Base-by-base conservation (phyloP, 2,113 vertebrate species). In the Nothobranchius kuhntae region DNA sequence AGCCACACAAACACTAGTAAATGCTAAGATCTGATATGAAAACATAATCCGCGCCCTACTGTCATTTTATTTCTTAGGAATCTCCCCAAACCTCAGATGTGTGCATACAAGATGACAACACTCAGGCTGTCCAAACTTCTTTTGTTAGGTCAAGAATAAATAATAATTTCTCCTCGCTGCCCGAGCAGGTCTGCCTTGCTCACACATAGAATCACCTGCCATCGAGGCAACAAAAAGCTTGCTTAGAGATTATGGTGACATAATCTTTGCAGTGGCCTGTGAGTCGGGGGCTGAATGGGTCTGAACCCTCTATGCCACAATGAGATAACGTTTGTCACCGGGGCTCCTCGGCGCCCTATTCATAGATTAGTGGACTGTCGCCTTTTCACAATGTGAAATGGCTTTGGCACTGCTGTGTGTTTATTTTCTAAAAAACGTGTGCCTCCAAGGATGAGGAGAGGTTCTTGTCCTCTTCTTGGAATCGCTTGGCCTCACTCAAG, bases 291-390 rank as follows among this genome's bases (percentile, higher is more conserved):
- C 87, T 93, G 93, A 93, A 93, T 92, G 90, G 91, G 88, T 86
- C 89, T 91, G 91, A 92, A 90, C 91, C 92, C 89, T 93, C 91
- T 90, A 89, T 94, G 92, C 90, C 90, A 91, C 68, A 66, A 78
- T n/a, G 92, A 93, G 93, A 94, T 94, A 94, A 94, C 92, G 91
- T 93, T 93, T 92, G 92, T 94, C 89, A 92, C 88, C 40, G 78
- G 90, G 90, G 88, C 90, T 91, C 89, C 92, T 88, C 78, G 72
- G 86, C 83, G 89, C 87, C 80, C 89, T 92, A 92, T 92, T 92
- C 91, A 92, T 91, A 93, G 93, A 94, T 93, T 93, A 93, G 92
- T 81, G 89, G 90, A 91, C 90, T 79, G 90, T 84, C 78, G 89
- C 90, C 85, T 92, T 90, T 93, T 93, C 92, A 92, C 87, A 83